phyloP scores from a whole-genome alignment of 2,888 invertebrate genomes.

The Bombylius major region DNA sequence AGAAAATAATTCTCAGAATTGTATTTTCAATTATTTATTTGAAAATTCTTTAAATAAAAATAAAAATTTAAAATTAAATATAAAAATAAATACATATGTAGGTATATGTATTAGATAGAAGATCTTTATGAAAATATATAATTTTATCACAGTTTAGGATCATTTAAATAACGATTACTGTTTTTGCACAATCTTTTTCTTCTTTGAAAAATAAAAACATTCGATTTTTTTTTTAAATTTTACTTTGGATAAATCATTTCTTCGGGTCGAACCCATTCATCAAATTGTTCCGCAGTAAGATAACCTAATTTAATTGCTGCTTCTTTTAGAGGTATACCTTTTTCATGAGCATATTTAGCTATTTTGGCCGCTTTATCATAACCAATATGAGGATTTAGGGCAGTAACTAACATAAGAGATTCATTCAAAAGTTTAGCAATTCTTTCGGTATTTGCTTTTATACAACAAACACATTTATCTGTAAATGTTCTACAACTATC shows the following conservation, averaged over 20 bases:
- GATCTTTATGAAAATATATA: too few relatives aligned
- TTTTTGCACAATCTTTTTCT: too few relatives aligned
- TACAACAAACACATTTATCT: slow-evolving; percentile 74
- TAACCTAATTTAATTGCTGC: slow-evolving; percentile 75
- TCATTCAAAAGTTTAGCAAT: slow-evolving; percentile 79
- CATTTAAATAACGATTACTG: too few relatives aligned
- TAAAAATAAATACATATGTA: too few relatives aligned
- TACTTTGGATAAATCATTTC: slow-evolving; percentile 47
- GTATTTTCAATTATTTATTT: too few relatives aligned
- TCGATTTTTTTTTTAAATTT: too few relatives aligned
- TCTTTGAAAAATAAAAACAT: too few relatives aligned
- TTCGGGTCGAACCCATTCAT: slow-evolving; percentile 80
- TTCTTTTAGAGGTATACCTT: slow-evolving; percentile 74
- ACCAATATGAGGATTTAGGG: slow-evolving; percentile 93
- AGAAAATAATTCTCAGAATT: too few relatives aligned
- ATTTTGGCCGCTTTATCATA: slow-evolving; percentile 94
- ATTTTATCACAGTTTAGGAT: too few relatives aligned
- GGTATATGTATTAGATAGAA: too few relatives aligned
- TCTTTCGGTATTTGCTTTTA: slow-evolving; percentile 58
- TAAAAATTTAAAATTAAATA: too few relatives aligned
- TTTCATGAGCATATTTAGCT: slow-evolving; percentile 91
- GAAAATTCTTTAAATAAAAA: too few relatives aligned
- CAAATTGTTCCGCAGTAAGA: slow-evolving; percentile 73
- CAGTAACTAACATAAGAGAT: slow-evolving; percentile 95
- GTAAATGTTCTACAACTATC: slow-evolving; percentile 76